These are phyloP conservation scores for Parapsyche elsis DNA, from an alignment of 1,140 invertebrate species.

Conservation along the genomic window DNA sequence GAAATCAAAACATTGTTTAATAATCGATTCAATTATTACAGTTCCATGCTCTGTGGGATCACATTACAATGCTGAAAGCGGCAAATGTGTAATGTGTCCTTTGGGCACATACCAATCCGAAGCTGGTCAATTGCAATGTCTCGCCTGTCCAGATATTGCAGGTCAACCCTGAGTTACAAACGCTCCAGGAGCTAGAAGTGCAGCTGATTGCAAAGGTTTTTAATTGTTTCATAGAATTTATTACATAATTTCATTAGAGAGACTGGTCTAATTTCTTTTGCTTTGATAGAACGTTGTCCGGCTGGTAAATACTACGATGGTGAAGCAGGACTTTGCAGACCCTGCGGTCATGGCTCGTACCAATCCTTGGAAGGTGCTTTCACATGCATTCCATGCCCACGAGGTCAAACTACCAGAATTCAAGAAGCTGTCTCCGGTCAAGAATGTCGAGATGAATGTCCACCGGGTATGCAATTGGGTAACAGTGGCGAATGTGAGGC, in stretches of 20 bases:
- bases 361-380: conserved; percentile 93
- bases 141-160: conserved; percentile 86
- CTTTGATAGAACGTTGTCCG: conserved; percentile 81
- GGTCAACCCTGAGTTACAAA: conserved; percentile 89
- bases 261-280: conserved; percentile 32
- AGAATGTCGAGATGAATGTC: conserved; percentile 92
- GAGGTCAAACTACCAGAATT: conserved; percentile 93
- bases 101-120: conserved; percentile 94
- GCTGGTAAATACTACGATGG: conserved; percentile 93
- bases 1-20: not conserved
- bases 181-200: conserved; percentile 84
- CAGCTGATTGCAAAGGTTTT: conserved; percentile 88
- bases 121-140: conserved; percentile 89
- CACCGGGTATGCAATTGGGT: conserved; percentile 86
- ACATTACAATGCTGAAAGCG: conserved; percentile 81
- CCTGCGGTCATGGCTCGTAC: conserved; percentile 94
- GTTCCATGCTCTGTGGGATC: conserved; percentile 95
- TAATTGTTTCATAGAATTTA: not conserved
- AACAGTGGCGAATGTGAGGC: conserved; percentile 91
- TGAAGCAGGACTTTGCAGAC: conserved; percentile 83
- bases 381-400: conserved; percentile 86
- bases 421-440: conserved; percentile 88
- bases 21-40: conserved; percentile 60
- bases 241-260: not conserved
- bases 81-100: conserved; percentile 86